These are phyloP conservation scores for Acromyrmex charruanus DNA, from an alignment of 1,140 invertebrate species.

Conservation along the genomic window DNA sequence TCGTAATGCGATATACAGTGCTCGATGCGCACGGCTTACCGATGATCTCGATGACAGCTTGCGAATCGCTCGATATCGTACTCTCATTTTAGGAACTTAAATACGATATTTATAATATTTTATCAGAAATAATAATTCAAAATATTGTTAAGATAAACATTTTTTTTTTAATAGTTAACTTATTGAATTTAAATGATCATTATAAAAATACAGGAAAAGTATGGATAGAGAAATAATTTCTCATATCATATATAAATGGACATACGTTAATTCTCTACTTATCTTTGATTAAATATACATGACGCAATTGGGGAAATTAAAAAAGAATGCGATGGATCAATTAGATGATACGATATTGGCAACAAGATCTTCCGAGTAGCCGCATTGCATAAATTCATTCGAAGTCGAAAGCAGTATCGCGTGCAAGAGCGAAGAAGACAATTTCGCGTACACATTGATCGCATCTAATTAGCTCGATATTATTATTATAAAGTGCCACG, in stretches of 20 bases:
- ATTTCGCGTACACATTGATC: conserved; percentile 23
- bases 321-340: background rate
- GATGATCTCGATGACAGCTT: conserved; percentile 64
- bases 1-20: conserved; percentile 71
- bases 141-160: background rate
- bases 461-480: conserved; percentile 35
- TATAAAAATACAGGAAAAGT: no score
- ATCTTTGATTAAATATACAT: conserved; percentile 4
- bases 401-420: background rate
- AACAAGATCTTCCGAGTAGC: conserved; percentile 4
- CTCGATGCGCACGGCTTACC: conserved; percentile 48
- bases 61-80: conserved; percentile 31
- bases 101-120: background rate
- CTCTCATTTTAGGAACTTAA: background rate
- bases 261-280: background rate
- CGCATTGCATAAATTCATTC: conserved; percentile 44
- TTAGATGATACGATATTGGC: background rate
- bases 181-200: background rate
- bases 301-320: conserved; percentile 6
- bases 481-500: conserved; percentile 31
- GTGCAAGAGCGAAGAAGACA: conserved; percentile 34
- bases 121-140: background rate
- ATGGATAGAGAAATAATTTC: no score
- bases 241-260: background rate
- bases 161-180: background rate